Base-by-base conservation (phyloP, 2,113 vertebrate species). In the Brevimyrus niger region DNA sequence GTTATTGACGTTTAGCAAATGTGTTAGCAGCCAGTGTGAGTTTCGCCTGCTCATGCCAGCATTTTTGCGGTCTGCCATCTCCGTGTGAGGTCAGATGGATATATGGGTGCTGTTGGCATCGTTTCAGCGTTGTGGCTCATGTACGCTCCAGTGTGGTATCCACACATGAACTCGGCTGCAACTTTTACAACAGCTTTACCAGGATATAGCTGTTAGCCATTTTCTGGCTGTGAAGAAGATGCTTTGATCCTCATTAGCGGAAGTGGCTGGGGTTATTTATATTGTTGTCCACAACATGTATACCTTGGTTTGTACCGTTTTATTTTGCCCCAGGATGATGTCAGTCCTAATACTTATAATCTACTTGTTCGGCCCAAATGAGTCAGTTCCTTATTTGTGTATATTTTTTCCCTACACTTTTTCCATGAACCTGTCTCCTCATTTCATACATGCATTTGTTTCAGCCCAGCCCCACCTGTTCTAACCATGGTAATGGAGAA, bases 41-140 rank as follows among this genome's bases (percentile, higher is more conserved):
- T 88, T 89, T 86, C 55, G n/a, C 65, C 19, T 5, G 42, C 17
- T 7, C 86, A 5, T 17, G 42, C 86, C 38, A 80, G n/a, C 35
- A 27, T 87, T 44, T 19, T 89, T 90, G 87, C 90, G 91, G 91
- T 88, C 89, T 92, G 88, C 89, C 91, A 89, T 89, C 88, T 89
- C 69, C 73, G 19, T 90, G 91, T 87, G 88, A 92, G 90, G 89
- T 91, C 73, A 87, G 69, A 69, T n/a, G 82, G 53, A 42, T 47
- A 80, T 80, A 73, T 46, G 23, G 46, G 46, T 50, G 31, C 44
- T 86, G 84, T 51, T 47, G 38, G 5, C 88, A 73, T 76, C 35
- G 27, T 35, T 42, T 27, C 73, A 42, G 73, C 17, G 0, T 42
- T 42, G 17, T 80, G 73, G 73, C 15, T 80, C 35, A 38, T 80